A percentile compares a stretch with the other conserved stretches of the same genome.
These are phyloP conservation scores for Cotesia glomerata DNA, from an alignment of 1,140 invertebrate genomes.

Conservation along the genomic window DNA sequence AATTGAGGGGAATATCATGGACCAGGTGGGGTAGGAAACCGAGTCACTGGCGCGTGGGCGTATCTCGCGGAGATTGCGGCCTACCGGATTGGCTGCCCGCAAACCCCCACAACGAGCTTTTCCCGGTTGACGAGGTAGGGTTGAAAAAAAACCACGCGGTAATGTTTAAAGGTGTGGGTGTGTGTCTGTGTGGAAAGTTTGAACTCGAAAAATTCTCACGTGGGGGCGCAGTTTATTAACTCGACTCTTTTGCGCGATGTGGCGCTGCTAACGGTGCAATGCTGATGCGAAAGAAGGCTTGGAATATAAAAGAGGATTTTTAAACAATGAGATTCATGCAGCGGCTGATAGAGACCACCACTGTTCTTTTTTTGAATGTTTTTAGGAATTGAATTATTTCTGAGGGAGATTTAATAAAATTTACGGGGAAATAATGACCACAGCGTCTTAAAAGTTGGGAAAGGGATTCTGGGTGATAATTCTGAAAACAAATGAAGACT, in stretches of 20 bases:
- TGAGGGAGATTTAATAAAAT: not conserved
- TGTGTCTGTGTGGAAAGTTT: no score
- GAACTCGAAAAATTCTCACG: constrained; percentile 46
- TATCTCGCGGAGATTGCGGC: constrained; percentile 53
- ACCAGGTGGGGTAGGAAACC: constrained; percentile 43
- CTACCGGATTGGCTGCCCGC: constrained; percentile 55
- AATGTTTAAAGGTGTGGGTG: no score
- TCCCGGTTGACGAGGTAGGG: constrained; percentile 8
- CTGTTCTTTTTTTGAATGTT: not conserved
- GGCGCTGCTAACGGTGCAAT: constrained; percentile 5
- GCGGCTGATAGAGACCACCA: constrained; percentile 40
- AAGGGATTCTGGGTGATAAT: constrained; percentile 55
- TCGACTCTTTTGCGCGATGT: constrained; percentile 22
- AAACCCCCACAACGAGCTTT: constrained; percentile 45
- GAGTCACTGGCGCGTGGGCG: constrained; percentile 58
- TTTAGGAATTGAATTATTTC: no score
- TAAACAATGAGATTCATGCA: constrained; percentile 48
- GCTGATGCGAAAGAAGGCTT: constrained; percentile 19
- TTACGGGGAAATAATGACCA: not conserved
- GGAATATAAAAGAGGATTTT: constrained; percentile 55
- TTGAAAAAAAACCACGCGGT: not conserved
- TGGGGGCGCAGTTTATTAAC: not conserved
- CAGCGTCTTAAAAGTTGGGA: not conserved
- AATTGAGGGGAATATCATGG: constrained; percentile 29
- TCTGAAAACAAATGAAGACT: constrained; percentile 66